These are phyloP conservation scores for Parauchenoglanis ngamensis DNA, from an alignment of 2,797 vertebrate genomes.

Conservation along the genomic window DNA sequence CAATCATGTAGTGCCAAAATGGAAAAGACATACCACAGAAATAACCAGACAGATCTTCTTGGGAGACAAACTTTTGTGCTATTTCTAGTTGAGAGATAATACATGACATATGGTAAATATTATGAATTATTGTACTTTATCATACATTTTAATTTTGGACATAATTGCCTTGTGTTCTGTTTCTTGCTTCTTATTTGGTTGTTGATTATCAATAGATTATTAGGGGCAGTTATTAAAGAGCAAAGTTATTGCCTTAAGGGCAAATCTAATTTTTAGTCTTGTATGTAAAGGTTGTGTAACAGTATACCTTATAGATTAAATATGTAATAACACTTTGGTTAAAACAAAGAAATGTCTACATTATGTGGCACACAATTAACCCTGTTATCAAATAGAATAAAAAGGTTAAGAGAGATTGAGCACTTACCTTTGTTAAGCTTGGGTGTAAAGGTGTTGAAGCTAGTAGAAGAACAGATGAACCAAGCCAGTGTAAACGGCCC, in stretches of 20 bases:
- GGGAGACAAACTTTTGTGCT: neutral
- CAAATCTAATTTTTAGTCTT: neutral
- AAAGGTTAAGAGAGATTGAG: neutral
- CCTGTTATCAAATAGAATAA: neutral
- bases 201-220: neutral
- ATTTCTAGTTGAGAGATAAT: neutral
- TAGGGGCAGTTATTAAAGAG: neutral
- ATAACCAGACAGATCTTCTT: neutral
- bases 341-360: neutral
- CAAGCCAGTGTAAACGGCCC: slow-evolving; percentile 26
- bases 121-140: neutral
- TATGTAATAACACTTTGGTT: neutral
- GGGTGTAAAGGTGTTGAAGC: neutral
- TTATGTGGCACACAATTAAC: neutral
- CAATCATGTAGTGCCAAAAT: neutral
- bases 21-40: neutral
- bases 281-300: neutral
- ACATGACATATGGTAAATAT: neutral
- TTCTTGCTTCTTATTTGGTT: neutral
- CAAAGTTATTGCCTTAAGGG: neutral
- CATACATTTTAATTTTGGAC: neutral
- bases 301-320: neutral
- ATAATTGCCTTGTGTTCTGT: neutral
- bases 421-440: slow-evolving; percentile 40
- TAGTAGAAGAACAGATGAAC: neutral